Evolutionary conservation across 1,140 invertebrate genomes (phyloP).

Genomic region (Elysia chlorotica): DNA sequence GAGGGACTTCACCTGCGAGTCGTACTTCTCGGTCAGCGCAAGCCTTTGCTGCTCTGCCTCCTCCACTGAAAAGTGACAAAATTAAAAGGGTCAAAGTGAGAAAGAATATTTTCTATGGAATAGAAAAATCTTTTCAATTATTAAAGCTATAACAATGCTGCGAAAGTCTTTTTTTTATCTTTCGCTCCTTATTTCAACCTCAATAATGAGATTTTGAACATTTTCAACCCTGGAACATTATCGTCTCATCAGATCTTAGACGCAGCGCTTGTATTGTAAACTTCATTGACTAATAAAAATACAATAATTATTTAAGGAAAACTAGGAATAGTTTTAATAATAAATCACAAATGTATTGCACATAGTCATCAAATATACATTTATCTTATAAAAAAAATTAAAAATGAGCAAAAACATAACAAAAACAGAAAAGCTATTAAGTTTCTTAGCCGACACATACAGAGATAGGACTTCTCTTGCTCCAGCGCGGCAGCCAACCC

Average conservation of each 20-base stretch:
- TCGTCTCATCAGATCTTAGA: no score
- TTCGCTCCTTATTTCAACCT: no score
- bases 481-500: background rate
- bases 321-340: background rate
- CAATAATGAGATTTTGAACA: no score
- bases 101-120: background rate
- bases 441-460: constrained; percentile 12
- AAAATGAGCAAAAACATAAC: background rate
- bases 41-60: background rate
- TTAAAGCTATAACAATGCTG: no score
- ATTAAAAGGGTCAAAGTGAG: background rate
- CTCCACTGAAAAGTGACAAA: background rate
- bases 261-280: no score
- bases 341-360: no score
- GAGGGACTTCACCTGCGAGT: background rate
- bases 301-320: background rate
- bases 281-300: no score
- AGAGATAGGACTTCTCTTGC: background rate
- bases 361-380: no score
- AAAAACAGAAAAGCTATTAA: background rate
- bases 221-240: no score
- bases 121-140: no score
- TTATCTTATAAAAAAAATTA: no score
- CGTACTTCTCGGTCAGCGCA: constrained; percentile 9
- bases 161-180: no score